phyloP scores from a whole-genome alignment of 2,113 vertebrate species.

The Pygoscelis adeliae region DNA sequence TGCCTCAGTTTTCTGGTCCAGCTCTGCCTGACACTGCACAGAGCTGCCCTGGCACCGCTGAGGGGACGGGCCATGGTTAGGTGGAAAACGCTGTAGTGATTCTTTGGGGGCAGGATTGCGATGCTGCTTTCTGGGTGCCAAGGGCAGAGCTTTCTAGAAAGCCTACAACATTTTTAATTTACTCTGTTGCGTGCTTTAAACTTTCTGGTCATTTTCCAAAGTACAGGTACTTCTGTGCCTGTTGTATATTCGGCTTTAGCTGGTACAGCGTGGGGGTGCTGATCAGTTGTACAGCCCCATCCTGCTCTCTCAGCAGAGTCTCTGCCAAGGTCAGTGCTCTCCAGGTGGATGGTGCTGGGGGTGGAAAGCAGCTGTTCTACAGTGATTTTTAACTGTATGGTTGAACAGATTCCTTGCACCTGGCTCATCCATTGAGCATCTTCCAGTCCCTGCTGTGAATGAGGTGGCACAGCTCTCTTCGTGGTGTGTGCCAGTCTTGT shows the following conservation, averaged over 20 bases:
- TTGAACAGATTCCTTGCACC: neutral
- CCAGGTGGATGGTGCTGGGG: neutral
- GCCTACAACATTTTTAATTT: neutral
- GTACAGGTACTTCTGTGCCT: neutral
- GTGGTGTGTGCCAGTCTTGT: neutral
- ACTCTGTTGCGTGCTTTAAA: neutral
- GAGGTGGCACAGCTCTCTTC: neutral
- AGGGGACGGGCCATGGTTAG: neutral
- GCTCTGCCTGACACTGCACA: neutral
- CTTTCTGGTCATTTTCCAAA: neutral
- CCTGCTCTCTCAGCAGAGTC: neutral
- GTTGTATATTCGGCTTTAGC: neutral
- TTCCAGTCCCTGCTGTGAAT: neutral
- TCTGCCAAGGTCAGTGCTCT: fast-evolving
- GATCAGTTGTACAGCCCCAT: no score
- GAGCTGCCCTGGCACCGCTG: neutral
- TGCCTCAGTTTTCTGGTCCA: neutral
- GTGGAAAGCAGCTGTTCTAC: neutral
- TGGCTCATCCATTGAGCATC: neutral
- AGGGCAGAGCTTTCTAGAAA: neutral
- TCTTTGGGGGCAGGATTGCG: neutral
- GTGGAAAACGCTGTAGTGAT: fast-evolving
- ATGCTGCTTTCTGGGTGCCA: neutral
- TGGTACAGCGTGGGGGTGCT: neutral
- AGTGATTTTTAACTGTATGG: neutral